Conservation (phyloP, 2,888 invertebrate species). For the Zaprionus obscuricornis region DNA sequence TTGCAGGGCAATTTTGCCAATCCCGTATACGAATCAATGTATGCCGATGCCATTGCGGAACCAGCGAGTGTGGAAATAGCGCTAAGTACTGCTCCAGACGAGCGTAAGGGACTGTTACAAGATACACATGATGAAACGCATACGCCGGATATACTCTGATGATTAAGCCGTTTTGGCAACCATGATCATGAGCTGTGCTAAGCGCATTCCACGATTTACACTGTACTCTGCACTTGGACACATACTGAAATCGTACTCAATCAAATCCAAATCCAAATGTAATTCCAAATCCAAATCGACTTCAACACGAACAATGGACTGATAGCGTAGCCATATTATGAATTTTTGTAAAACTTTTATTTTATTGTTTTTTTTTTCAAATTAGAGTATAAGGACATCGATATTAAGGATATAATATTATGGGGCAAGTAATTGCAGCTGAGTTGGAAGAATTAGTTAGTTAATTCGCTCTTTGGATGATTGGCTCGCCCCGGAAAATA, state of each 20-base stretch:
- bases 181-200: conserved; percentile 72
- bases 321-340: conserved; percentile 79
- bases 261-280: conserved; percentile 21
- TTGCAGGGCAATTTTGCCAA: conserved; percentile 91
- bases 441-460: too few relatives aligned
- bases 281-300: conserved; percentile 63
- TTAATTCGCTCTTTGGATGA: too few relatives aligned
- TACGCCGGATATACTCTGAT: conserved; percentile 83
- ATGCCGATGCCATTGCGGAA: conserved; percentile 84
- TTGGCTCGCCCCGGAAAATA: too few relatives aligned
- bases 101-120: conserved; percentile 85
- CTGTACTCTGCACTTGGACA: conserved; percentile 13
- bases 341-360: conserved; percentile 65
- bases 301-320: conserved; percentile 75
- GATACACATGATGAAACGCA: conserved; percentile 84
- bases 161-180: conserved; percentile 63
- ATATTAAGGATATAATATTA: too few relatives aligned
- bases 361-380: conserved; percentile 48
- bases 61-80: conserved; percentile 76
- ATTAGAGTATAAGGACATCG: too few relatives aligned
- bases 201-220: conserved; percentile 37
- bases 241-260: conserved; percentile 19
- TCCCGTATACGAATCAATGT: conserved; percentile 94
- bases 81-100: conserved; percentile 83
- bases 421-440: too few relatives aligned